These are phyloP conservation scores for Eilema griseolum DNA, from an alignment of 2,888 invertebrate species.

Conservation along the genomic window DNA sequence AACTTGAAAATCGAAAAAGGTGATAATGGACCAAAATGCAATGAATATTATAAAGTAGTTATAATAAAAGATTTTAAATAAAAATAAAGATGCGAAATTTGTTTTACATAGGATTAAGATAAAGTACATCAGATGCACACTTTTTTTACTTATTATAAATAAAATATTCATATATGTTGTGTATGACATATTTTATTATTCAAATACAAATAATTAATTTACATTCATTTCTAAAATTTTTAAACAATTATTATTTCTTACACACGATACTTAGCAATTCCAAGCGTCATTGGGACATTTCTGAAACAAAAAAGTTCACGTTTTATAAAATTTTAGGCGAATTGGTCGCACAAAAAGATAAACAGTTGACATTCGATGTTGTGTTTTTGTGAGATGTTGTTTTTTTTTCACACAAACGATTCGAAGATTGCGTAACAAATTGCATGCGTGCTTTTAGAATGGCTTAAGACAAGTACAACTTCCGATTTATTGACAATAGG, in stretches of 20 bases:
- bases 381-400: background rate
- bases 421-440: constrained; percentile 12
- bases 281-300: constrained; percentile 75
- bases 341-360: background rate
- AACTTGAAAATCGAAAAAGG: no score
- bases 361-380: background rate
- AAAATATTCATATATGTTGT: background rate
- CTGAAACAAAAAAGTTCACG: constrained; percentile 57
- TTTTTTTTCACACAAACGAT: background rate
- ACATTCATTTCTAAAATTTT: background rate
- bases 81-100: no score
- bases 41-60: no score
- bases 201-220: background rate
- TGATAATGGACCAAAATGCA: no score
- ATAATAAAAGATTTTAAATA: no score
- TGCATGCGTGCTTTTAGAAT: background rate
- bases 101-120: no score
- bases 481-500: background rate
- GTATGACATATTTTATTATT: background rate
- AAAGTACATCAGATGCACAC: no score
- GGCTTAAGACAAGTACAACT: background rate
- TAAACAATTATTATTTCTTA: background rate
- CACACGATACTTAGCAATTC: constrained; percentile 60
- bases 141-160: background rate
- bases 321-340: background rate